Base-by-base conservation (phyloP, 2,113 vertebrate species). In the Aramus guarauna region DNA sequence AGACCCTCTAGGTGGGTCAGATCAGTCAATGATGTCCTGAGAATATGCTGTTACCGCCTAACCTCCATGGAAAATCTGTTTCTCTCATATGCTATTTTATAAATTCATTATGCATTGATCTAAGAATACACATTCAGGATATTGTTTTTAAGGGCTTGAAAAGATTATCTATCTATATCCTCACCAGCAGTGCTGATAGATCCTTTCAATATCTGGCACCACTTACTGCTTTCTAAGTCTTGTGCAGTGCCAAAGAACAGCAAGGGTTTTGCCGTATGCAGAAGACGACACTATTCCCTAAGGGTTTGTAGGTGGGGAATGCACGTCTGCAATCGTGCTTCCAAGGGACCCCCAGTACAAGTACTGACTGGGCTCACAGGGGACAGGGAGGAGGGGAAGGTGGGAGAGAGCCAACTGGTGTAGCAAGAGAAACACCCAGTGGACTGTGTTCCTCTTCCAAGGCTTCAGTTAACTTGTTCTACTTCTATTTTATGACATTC, bases 281-380 rank as follows among this genome's bases (percentile, higher is more conserved):
- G 4, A 34, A 30, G 84, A 45, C 8, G 19, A 5, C 22, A 14
- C 1, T 18, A 5, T 66, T 74, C 23, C 41, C 50, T 41, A 2
- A 26, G 26, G 45, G 18, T 37, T 10, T 73, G 37, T 18, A 50
- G 22, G 12, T 50, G 36, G 58, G 58, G 23, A 20, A 30, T 15
- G 16, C 2, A 12, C 0, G 0, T 13, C 14, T 62, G 12, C 48
- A 41, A 2, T 13, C 1, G 0, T 7, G 32, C 17, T 50, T n/a
- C 53, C 32, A 18, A 8, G 5, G 27, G 27, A 56, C 41, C 17
- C 11, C n/a, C 63, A 30, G 12, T 11, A 15, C 32, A 41, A 37
- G n/a, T 12, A 39, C 5, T n/a, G 12, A 15, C 62, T 32, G 27
- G 19, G 32, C 12, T 83, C 32, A 37, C 17, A 77, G 34, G 17